Evolutionary conservation across 2,113 vertebrate species (phyloP), one percentile per base, ranked within the genome.

Genomic region (Andinoacara biseriatus): DNA sequence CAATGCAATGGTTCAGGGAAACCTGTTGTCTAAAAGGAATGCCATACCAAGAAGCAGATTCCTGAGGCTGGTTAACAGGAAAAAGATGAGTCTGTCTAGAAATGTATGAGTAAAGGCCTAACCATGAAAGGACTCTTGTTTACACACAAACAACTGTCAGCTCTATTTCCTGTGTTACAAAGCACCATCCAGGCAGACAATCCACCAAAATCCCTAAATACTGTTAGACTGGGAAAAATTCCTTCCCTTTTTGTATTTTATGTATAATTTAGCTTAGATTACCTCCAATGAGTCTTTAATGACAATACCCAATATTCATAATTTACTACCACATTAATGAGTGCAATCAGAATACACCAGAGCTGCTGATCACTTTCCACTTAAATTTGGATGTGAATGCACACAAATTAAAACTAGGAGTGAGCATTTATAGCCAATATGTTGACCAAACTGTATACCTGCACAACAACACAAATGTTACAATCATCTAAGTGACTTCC

Each of bases 61-160:
- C 67, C 46, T 74, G 33, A 58, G 18, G 60, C 43, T 67, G 78
- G 13, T 63, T 18, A 85, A 33, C 22, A 67, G 31, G 33, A 78
- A 22, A 74, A 49, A 26, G 43, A 57, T 35, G 52, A 46, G 26
- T 57, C 9, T 78, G 84, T 35, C 15, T 52, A 22, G 8, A 38
- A n/a, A 62, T 76, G n/a, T 15, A 72, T 18, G 52, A 52, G 5
- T 52, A 26, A 43, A 22, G 10, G 26, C 54, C 56, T 58, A 24
- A 46, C 17, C 2, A 7, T 74, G 15, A 82, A 76, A 79, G 17
- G n/a, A n/a, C 40, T 82, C 13, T 77, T 74, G 58, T 35, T 84
- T n/a, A 54, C 26, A 33, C 46, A 54, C 1, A 72, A 2, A 26
- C 3, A 54, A 11, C 13, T 49, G 46, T 59, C 56, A 81, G 43